Base-by-base conservation (phyloP, 2,113 vertebrate species). In the Cromileptes altivelis region DNA sequence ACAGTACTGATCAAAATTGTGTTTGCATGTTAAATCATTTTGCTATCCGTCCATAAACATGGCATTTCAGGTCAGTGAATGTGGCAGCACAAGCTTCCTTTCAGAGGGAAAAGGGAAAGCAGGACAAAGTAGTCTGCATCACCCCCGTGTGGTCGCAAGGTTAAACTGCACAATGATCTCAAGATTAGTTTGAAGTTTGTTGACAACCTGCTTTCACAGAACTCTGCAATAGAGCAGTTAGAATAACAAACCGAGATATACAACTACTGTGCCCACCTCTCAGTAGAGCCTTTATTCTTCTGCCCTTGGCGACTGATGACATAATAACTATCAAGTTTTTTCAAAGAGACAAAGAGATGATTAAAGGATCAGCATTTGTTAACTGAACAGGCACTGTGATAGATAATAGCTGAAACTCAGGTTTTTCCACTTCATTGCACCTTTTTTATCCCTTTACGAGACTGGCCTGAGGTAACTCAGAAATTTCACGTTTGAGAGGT, bases 81-180 rank as follows among this genome's bases (percentile, higher is more conserved):
- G 27, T 1, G 33, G 61, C 45, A 72, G 47, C 37, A 37, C 27
- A 49, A 14, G 33, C 15, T 40, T 40, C 25, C 6, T 60, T 62
- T 27, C 1, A 52, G 52, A 21, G n/a, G 15, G 40, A 49, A 40
- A 77, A 27, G 1, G 17, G 25, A 52, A 33, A 58, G 23, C 11
- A 63, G 11, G 33, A 37, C 17, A 4, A 52, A 18, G 63, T 25
- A 45, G 84, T 77, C 81, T 85, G 15, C 84, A 71, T 84, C 70
- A 55, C 90, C 93, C 78, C 68, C 91, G 0, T 78, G 90, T 90
- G 91, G 18, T 67, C 0, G 1, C 49, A n/a, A 37, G 3, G 37
- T 1, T 67, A 8, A 69, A 93, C 25, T 89, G 56, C 76, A 74
- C 17, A 10, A 7, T 18, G 0, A 1, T 40, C 12, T 9, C 27